These are phyloP conservation scores for Daubentonia madagascariensis DNA, from an alignment of 2,113 vertebrate species.

Conservation along the genomic window DNA sequence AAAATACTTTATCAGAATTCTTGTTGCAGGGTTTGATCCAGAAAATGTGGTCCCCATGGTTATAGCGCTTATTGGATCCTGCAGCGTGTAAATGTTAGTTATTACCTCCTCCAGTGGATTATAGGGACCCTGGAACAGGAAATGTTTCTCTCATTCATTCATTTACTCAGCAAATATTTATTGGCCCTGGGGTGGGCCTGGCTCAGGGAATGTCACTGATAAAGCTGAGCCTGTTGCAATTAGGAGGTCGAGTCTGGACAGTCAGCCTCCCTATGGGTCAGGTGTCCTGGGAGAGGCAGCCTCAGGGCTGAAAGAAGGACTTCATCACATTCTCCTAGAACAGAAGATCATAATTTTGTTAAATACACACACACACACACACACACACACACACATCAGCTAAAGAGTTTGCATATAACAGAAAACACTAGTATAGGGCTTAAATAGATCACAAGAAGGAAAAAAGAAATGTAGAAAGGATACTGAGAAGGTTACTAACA, in stretches of 20 bases:
- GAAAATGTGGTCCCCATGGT: background rate
- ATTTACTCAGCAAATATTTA: background rate
- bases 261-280: fast-evolving
- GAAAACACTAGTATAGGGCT: background rate
- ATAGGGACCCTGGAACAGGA: background rate
- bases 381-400: background rate
- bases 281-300: background rate
- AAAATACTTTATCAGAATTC: background rate
- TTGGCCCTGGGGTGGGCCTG: background rate
- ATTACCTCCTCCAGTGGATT: background rate
- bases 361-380: background rate
- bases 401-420: background rate
- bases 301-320: background rate
- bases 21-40: background rate
- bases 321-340: background rate
- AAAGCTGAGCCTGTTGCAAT: background rate
- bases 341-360: background rate
- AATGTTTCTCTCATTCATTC: background rate
- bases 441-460: background rate
- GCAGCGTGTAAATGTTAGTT: background rate
- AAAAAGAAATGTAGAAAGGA: background rate
- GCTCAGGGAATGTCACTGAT: too few relatives aligned
- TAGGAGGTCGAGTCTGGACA: background rate
- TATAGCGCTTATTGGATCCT: background rate
- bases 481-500: background rate